phyloP scores from a whole-genome alignment of 2,888 invertebrate genomes.

The Amiota communis region DNA sequence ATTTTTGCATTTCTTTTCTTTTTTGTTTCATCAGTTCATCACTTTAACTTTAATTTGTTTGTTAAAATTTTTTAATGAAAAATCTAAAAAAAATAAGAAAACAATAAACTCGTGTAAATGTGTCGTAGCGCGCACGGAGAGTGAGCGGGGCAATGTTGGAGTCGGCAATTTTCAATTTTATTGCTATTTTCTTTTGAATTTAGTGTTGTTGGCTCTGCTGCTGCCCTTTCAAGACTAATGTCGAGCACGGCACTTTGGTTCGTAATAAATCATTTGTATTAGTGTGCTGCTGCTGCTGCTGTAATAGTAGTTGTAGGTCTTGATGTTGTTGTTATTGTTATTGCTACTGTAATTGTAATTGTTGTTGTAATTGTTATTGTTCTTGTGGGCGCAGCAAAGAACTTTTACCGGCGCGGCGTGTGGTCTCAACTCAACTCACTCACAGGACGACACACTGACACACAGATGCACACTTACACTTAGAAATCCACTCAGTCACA shows the following conservation, averaged over 20 bases:
- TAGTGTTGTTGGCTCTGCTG: neutral
- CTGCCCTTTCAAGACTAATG: slow-evolving; percentile 16
- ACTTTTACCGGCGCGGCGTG: slow-evolving; percentile 5
- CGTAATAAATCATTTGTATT: slow-evolving; percentile 6
- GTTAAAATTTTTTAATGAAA: too few relatives aligned
- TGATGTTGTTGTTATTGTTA: neutral
- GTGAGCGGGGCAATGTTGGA: too few relatives aligned
- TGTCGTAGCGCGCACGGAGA: too few relatives aligned
- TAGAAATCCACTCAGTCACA: neutral
- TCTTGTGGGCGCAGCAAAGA: neutral
- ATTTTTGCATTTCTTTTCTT: too few relatives aligned
- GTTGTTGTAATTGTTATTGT: slow-evolving; percentile 2
- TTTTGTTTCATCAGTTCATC: neutral
- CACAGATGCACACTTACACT: neutral
- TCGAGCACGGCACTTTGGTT: neutral
- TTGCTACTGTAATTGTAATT: neutral
- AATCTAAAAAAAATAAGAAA: too few relatives aligned
- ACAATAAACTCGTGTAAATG: too few relatives aligned
- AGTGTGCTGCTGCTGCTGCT: too few relatives aligned
- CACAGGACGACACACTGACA: neutral
- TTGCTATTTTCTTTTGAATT: slow-evolving; percentile 51
- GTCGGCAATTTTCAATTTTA: slow-evolving; percentile 42
- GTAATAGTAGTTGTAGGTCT: neutral
- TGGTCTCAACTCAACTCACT: neutral
- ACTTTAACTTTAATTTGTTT: too few relatives aligned